phyloP scores from a whole-genome alignment of 2,888 invertebrate species.

The Doris montereyensis region DNA sequence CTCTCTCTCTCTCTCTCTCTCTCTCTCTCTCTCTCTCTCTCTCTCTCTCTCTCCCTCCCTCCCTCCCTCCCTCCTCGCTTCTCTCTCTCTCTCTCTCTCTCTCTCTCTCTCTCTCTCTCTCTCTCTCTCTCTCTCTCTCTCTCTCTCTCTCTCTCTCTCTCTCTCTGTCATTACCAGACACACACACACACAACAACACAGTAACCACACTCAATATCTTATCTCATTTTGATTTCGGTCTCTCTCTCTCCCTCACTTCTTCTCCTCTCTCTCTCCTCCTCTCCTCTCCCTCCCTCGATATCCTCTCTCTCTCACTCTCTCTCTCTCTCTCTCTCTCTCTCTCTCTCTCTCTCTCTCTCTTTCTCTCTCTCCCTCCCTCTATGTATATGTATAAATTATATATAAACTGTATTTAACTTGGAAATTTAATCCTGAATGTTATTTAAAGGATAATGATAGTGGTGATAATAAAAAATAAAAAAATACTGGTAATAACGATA shows the following conservation, averaged over 20 bases:
- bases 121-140: not conserved
- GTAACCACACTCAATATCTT: too few relatives aligned
- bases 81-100: not conserved
- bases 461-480: too few relatives aligned
- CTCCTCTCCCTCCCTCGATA: not conserved
- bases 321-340: not conserved
- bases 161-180: not conserved
- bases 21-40: not conserved
- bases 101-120: not conserved
- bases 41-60: not conserved
- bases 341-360: not conserved
- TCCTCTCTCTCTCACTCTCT: not conserved
- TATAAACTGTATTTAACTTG: too few relatives aligned
- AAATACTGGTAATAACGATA: too few relatives aligned
- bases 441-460: too few relatives aligned
- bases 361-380: constrained; percentile 16
- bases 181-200: not conserved
- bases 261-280: not conserved
- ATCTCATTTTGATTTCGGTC: not conserved
- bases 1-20: not conserved
- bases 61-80: not conserved
- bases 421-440: too few relatives aligned
- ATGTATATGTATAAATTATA: not conserved
- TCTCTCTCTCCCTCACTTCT: too few relatives aligned
- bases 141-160: not conserved